Evolutionary conservation across 2,113 vertebrate species (phyloP), one percentile per base, ranked within the genome.

Genomic region (Melanerpes aurifrons): DNA sequence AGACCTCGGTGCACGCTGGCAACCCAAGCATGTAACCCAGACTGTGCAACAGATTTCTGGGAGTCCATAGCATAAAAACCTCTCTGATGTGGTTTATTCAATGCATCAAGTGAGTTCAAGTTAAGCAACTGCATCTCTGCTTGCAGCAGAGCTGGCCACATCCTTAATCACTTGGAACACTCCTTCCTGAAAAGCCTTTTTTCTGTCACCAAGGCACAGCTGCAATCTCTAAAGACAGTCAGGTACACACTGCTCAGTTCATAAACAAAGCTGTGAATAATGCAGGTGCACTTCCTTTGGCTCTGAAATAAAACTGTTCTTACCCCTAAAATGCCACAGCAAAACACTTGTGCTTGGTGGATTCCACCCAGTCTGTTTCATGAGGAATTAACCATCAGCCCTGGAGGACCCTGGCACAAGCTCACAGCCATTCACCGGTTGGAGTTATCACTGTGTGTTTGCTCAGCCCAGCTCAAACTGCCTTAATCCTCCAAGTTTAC

Each of bases 401-500:
- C 82, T 67, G 6, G 58, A 90, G 89, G 66, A 71, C 31, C 54
- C 72, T 69, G 66, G 86, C 12, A 7, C 56, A 45, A 77, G 70
- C 62, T 58, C 72, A 31, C 78, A 89, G 69, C 70, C 86, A 37
- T 21, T n/a, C 6, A 0, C 58, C n/a, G 78, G 64, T 89, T 77
- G 58, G 29, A 95, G 84, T 61, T 32, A 74, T 4, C 88, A 20
- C 75, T 13, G 57, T 9, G 3, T 93, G 81, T 94, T 95, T 92
- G 90, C 90, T 86, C 94, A 93, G 80, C 35, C 64, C 86, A 82
- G 92, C 90, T 87, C 88, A 63, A 89, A 57, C 45, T 75, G 74
- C 86, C 84, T 43, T 91, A 83, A 96, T 93, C 92, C 86, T 75
- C 57, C 13, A 35, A 78, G 75, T 90, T 92, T 70, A 87, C 84